phyloP scores from a whole-genome alignment of 2,888 invertebrate species.

The Notocelia uddmanniana region DNA sequence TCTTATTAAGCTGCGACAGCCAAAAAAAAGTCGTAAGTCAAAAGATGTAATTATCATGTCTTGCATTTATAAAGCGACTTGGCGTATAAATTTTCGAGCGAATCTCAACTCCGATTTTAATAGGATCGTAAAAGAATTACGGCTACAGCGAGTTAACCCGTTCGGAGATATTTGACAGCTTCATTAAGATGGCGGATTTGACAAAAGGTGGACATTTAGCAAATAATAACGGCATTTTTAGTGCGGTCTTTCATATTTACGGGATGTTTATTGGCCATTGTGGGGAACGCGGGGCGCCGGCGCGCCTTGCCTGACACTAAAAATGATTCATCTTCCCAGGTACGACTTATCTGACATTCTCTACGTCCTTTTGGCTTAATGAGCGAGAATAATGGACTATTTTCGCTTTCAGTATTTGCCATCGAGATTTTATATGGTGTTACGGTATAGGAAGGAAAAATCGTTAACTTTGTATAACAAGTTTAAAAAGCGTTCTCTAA shows the following conservation, averaged over 20 bases:
- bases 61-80: conserved; percentile 57
- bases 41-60: conserved; percentile 66
- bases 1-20: conserved; percentile 27
- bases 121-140: conserved; percentile 52
- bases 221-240: conserved; percentile 81
- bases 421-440: conserved; percentile 21
- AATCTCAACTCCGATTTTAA: conserved; percentile 51
- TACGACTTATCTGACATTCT: conserved; percentile 66
- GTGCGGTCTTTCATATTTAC: conserved; percentile 81
- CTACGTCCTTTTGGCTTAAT: conserved; percentile 72
- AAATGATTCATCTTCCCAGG: conserved; percentile 75
- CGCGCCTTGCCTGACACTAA: conserved; percentile 69
- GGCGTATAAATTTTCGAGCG: conserved; percentile 50
- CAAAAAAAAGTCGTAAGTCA: conserved; percentile 58
- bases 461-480: not conserved
- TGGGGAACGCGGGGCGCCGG: conserved; percentile 65
- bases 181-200: conserved; percentile 66
- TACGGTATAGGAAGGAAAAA: not conserved
- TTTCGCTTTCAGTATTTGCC: conserved; percentile 51
- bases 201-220: conserved; percentile 80
- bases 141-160: conserved; percentile 55
- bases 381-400: conserved; percentile 63
- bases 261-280: conserved; percentile 84
- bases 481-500: conserved; percentile 32
- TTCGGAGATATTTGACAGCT: conserved; percentile 74